phyloP scores from a whole-genome alignment of 1,140 invertebrate species.

The Dreissena rostriformis region DNA sequence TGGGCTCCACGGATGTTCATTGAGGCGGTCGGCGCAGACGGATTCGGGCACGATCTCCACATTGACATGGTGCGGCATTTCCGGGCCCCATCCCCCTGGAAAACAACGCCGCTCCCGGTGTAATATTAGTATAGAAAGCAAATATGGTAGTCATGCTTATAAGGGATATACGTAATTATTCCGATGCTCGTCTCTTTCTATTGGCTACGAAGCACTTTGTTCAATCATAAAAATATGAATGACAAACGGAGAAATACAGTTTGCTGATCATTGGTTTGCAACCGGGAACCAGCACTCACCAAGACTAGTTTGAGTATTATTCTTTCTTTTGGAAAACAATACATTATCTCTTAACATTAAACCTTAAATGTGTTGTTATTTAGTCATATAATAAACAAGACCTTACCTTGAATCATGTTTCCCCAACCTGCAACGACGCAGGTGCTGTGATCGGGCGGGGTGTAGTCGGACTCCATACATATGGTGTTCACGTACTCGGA shows the following conservation, averaged over 20 bases:
- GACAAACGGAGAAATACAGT: no score
- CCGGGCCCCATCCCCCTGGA: slow-evolving; percentile 56
- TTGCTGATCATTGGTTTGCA: no score
- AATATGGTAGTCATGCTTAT: no score
- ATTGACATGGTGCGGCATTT: slow-evolving; percentile 61
- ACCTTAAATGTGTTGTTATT: no score
- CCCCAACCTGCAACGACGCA: slow-evolving; percentile 68
- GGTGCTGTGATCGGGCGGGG: slow-evolving; percentile 57
- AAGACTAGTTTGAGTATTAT: neutral
- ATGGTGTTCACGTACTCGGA: slow-evolving; percentile 69
- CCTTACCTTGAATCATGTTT: slow-evolving; percentile 57
- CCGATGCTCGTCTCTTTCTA: no score
- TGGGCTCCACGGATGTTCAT: slow-evolving; percentile 52
- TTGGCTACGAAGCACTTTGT: no score
- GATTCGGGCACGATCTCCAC: slow-evolving; percentile 59
- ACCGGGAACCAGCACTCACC: neutral
- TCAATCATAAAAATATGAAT: no score
- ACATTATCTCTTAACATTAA: no score
- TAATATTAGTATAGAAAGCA: no score
- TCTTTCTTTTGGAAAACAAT: neutral
- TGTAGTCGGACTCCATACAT: slow-evolving; percentile 62
- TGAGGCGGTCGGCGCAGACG: slow-evolving; percentile 59
- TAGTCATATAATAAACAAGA: no score
- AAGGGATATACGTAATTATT: no score
- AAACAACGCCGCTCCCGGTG: no score